Evolutionary conservation across 2,888 invertebrate genomes (phyloP), one percentile per base, ranked within the genome.

Genomic region (Prosapia bicincta): DNA sequence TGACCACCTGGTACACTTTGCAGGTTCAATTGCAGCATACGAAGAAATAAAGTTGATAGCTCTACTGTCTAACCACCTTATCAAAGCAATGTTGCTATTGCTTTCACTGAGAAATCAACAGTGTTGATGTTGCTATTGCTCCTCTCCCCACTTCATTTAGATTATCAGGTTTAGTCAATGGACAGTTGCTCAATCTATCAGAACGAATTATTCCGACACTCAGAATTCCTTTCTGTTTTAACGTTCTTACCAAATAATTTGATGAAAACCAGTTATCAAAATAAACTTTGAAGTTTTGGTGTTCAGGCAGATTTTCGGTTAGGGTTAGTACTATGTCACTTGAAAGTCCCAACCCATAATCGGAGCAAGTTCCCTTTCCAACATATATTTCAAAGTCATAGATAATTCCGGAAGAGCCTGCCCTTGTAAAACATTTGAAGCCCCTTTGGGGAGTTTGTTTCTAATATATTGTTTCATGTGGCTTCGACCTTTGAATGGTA

Each of bases 331-430:
- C 80, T 38, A 79, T 78, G 70, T 79, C 66, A n/a, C 78, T 78
- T 54, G 81, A 80, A 38, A 81, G 76, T 15, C 80, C 82, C n/a
- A 81, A 74, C 10, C 80, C 80, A 43, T 78, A 77, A 65, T 79
- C 76, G 6, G 23, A 10, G 38, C 76, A 78, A 23, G 81, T 82
- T 25, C 76, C 77, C 73, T 80, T 80, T 20, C 82, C 82, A 74
- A 80, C 80, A 79, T 81, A 81, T 7, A 82, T 79, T 72, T 81
- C 78, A 75, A 82, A 82, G 65, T 83, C 81, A 25, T 81, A 71
- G 23, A 82, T 81, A 5, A 83, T 73, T 0, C 81, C 81, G 28
- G 72, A 72, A 3, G 28, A 24, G 15, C 78, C 73, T 23, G 72
- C 66, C 13, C 77, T n/a, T 20, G 76, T 78, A 30, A 76, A 78